phyloP scores from a whole-genome alignment of 2,797 vertebrate species.

The Chaenodraco wilsoni region DNA sequence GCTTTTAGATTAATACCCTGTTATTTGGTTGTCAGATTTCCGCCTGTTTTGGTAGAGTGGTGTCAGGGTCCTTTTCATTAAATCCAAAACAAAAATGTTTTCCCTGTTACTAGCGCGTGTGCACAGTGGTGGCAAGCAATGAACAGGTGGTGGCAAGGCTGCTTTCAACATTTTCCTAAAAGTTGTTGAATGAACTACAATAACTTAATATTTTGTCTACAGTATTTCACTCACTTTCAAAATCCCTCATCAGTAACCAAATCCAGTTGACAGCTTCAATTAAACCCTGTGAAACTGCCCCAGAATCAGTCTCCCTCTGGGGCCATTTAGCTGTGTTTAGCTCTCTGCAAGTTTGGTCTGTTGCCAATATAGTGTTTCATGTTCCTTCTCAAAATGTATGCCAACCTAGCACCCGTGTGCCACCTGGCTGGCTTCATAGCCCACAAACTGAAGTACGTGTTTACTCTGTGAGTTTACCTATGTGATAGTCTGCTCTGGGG shows the following conservation, averaged over 20 bases:
- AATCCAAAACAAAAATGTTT: constrained; percentile 34
- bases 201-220: constrained; percentile 18
- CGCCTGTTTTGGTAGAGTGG: constrained; percentile 4
- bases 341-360: constrained; percentile 57
- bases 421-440: constrained; percentile 35
- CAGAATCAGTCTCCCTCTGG: constrained; percentile 65
- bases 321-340: constrained; percentile 69
- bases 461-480: constrained; percentile 7
- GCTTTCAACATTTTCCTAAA: constrained; percentile 12
- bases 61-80: constrained; percentile 47
- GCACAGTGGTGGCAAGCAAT: constrained; percentile 15
- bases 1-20: constrained; percentile 29
- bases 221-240: constrained; percentile 12
- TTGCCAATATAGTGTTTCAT: constrained; percentile 61
- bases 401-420: constrained; percentile 28
- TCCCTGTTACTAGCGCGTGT: constrained; percentile 6
- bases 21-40: constrained; percentile 44
- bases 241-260: constrained; percentile 60
- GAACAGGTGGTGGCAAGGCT: constrained; percentile 17
- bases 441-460: background rate
- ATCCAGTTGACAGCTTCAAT: constrained; percentile 57
- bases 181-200: constrained; percentile 26
- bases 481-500: background rate
- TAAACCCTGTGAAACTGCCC: constrained; percentile 66
- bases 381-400: constrained; percentile 58